Conservation (phyloP, 2,797 vertebrate genomes). For the Lophotriccus pileatus region DNA sequence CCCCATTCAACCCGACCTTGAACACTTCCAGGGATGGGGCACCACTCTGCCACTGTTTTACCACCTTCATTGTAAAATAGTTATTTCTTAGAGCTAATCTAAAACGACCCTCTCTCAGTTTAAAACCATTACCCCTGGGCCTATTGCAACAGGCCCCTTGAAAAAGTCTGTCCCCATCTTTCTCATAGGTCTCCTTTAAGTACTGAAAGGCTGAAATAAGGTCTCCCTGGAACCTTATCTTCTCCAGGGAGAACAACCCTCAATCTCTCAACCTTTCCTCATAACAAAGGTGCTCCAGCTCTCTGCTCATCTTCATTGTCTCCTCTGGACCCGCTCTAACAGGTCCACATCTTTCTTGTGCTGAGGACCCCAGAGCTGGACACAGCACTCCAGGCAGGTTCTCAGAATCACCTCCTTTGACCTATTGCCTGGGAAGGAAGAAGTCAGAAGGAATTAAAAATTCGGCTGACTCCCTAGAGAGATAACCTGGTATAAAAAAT, state of each 20-base stretch:
- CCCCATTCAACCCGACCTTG: neutral
- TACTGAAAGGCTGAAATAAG: neutral
- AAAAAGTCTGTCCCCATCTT: neutral
- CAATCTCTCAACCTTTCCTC: neutral
- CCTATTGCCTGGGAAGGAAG: neutral
- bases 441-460: neutral
- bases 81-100: neutral
- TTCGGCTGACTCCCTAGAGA: neutral
- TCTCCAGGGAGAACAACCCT: neutral
- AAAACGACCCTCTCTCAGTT: neutral
- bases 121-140: neutral
- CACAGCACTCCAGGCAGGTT: neutral
- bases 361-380: neutral
- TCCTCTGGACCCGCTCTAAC: neutral
- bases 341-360: neutral
- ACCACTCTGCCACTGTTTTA: neutral
- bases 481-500: neutral
- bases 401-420: neutral
- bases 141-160: neutral
- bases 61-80: neutral
- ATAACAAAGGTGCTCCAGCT: neutral
- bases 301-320: neutral
- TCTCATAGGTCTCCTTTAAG: neutral
- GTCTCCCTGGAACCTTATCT: neutral
- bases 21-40: neutral